Evolutionary conservation across 2,113 vertebrate species (phyloP), one percentile per base, ranked within the genome.

Genomic region (Xiphias gladius): DNA sequence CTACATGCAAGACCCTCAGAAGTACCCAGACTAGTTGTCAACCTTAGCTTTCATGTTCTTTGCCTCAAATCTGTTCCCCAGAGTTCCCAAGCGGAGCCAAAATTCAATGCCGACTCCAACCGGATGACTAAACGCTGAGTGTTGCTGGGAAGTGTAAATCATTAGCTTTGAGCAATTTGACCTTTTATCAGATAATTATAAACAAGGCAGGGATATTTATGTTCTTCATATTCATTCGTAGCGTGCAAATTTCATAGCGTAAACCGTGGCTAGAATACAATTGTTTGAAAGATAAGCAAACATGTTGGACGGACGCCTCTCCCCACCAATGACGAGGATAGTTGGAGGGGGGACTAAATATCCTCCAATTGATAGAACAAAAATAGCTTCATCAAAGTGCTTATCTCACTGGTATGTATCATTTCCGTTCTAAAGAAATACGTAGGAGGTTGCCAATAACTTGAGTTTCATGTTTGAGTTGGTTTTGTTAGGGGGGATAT

Each of bases 311-410:
- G 5, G 66, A 61, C 17, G 79, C 72, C 71, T 82, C 76, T 66
- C 5, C 26, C 65, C 64, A 41, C 54, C n/a, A n/a, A 69, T 26
- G 46, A 72, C 11, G 13, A 50, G 79, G 82, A 86, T 8, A 73
- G 73, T 41, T 2, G 7, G 41, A 35, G 76, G 82, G 48, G 5
- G 82, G 85, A 64, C 76, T 79, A 92, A 91, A 94, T 92, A 94
- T 94, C 92, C 92, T 94, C 89, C 90, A 58, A 89, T 89, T 93
- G 90, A 94, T 55, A 9, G 46, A 71, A 82, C 71, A 14, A 83
- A 91, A 91, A 91, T 87, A 92, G 70, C 50, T 67, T 67, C 79
- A 59, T 52, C 16, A 55, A 61, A 79, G 52, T 65, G 30, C 52
- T 74, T 70, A 68, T 83, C 83, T 76, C 61, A 28, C 13, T n/a